These are phyloP conservation scores for Menidia menidia DNA, from an alignment of 2,797 vertebrate species.

Conservation along the genomic window DNA sequence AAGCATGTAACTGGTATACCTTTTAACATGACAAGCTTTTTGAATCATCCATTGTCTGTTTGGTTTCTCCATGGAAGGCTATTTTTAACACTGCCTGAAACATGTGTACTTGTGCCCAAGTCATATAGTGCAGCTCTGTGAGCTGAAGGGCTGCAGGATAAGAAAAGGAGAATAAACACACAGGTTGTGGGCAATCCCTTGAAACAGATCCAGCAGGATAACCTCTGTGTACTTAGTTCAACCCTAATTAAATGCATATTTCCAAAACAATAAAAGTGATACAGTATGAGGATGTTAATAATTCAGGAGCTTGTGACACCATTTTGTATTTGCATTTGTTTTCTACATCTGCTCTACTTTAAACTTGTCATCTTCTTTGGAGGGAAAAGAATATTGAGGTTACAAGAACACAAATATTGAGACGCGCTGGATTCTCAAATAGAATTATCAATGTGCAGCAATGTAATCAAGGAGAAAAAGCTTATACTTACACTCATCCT, in stretches of 20 bases:
- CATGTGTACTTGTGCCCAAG: constrained; percentile 22
- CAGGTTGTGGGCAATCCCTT: constrained; percentile 8
- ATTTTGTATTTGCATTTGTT: constrained; percentile 16
- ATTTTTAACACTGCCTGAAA: constrained; percentile 56
- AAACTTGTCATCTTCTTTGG: not conserved
- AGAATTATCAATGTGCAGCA: not conserved
- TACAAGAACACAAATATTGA: constrained; percentile 7
- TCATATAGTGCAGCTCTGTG: constrained; percentile 18
- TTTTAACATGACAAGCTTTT: constrained; percentile 5
- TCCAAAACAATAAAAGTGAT: constrained; percentile 14
- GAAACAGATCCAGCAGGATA: too few species aligned
- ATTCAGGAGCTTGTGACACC: constrained; percentile 19
- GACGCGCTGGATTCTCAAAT: not conserved
- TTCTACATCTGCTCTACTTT: constrained; percentile 13
- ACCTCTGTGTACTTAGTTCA: constrained; percentile 5
- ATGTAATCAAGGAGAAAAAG: not conserved
- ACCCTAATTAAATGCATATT: constrained; percentile 2
- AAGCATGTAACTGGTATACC: not conserved
- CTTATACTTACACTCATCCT: not conserved
- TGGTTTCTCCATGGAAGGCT: constrained; percentile 34
- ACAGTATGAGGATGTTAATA: not conserved
- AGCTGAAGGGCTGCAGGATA: constrained; percentile 18
- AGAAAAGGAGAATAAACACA: constrained; percentile 14
- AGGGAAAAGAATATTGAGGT: constrained; percentile 11
- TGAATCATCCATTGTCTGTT: constrained; percentile 28